Evolutionary conservation across 2,113 vertebrate genomes (phyloP).

Genomic region (Marcusenius ussheri): DNA sequence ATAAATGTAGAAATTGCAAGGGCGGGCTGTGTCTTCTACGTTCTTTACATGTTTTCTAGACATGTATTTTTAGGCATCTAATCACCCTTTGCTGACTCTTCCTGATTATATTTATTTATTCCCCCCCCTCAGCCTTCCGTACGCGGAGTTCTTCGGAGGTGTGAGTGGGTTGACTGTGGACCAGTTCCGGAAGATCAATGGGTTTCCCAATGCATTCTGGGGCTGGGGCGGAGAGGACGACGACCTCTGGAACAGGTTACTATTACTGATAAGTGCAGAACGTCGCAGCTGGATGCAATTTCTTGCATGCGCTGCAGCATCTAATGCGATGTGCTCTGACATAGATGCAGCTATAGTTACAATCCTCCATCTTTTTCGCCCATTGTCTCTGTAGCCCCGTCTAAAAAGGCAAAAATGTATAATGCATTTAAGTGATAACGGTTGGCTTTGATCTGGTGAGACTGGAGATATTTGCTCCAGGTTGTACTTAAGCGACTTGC

Average conservation of each 20-base stretch:
- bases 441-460: background rate
- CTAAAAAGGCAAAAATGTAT: background rate
- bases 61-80: background rate
- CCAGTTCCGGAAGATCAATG: conserved; percentile 89
- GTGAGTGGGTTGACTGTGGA: conserved; percentile 88
- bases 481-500: background rate
- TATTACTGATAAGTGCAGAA: background rate
- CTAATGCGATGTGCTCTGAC: background rate
- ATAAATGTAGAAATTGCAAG: background rate
- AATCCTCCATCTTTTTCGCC: background rate
- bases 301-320: background rate
- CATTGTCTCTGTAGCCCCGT: background rate
- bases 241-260: conserved; percentile 91
- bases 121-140: conserved; percentile 69
- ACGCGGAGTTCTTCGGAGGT: conserved; percentile 86
- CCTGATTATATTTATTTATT: background rate
- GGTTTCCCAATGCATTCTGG: conserved; percentile 95
- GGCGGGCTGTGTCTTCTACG: conserved; percentile 1
- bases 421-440: background rate
- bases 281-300: no score
- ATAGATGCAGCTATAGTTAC: background rate
- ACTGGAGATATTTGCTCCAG: background rate
- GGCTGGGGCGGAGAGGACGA: conserved; percentile 95
- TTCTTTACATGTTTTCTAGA: conserved; percentile 9
- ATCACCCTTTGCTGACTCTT: background rate